Conservation (phyloP, 2,888 invertebrate species). For the Mamestra brassicae region DNA sequence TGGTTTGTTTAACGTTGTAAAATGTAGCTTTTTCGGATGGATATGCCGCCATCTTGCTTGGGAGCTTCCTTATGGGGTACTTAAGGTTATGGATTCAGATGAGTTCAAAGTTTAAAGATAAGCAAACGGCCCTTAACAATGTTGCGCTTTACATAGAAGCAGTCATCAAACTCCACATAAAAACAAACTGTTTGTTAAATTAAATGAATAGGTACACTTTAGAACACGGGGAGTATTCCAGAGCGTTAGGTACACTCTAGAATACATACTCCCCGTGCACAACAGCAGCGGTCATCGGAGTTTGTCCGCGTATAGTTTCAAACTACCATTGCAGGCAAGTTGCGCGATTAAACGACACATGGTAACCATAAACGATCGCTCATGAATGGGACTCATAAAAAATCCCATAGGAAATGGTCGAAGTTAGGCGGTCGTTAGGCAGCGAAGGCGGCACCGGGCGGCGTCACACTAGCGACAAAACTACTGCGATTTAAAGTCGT, state of each 20-base stretch:
- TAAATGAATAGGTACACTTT: background rate
- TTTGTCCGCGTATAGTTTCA: slow-evolving; percentile 14
- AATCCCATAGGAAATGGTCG: slow-evolving; percentile 32
- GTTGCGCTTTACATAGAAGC: background rate
- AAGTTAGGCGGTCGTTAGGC: slow-evolving; percentile 42
- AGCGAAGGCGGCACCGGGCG: background rate
- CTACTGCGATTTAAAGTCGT: slow-evolving; percentile 27
- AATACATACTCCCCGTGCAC: background rate
- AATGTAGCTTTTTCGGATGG: background rate
- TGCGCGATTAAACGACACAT: slow-evolving; percentile 25
- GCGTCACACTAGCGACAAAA: slow-evolving; percentile 6
- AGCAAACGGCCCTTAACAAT: background rate
- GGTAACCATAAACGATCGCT: slow-evolving; percentile 38
- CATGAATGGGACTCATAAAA: slow-evolving; percentile 40
- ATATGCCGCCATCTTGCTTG: background rate
- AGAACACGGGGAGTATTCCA: background rate
- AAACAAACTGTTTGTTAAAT: slow-evolving; percentile 1
- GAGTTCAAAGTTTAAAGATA: background rate
- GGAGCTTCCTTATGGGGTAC: background rate
- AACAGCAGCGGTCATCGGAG: background rate
- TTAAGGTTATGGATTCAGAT: background rate
- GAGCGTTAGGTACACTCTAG: background rate
- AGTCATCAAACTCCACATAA: background rate
- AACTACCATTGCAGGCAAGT: slow-evolving; percentile 34
- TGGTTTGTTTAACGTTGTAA: slow-evolving; percentile 1